Base-by-base conservation (phyloP, 2,888 invertebrate genomes). In the Gibbula magus region DNA sequence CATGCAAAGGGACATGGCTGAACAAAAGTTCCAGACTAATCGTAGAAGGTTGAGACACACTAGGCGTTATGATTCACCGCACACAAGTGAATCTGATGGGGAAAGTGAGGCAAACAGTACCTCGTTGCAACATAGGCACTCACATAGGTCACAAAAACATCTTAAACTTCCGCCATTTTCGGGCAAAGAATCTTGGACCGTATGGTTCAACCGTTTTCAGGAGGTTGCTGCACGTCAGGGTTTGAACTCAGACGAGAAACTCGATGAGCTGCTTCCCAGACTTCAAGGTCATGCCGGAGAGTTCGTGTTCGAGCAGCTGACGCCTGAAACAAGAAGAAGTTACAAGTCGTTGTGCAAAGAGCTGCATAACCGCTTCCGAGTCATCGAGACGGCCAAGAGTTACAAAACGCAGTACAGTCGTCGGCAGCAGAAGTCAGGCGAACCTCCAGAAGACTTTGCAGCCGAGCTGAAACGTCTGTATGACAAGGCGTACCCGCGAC, bases 381-480 rank as follows among this genome's bases (percentile, higher is more conserved):
- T 70, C n/a, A 70, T 70, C 8, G 70, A 70, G 18, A n/a, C 70
- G 32, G 22, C 70, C 8, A 70, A 70, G 35, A 70, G 32, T n/a
- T n/a, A n/a, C n/a, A 32, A n/a, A 10, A n/a, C 20, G 25, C 25
- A 70, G 29, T n/a, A 70, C 29, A 22, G 81, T 80, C 3, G 80
- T 81, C 18, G 81, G 81, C n/a, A 22, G n/a, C 25, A 29, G 13
- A 70, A 70, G 8, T 32, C 29, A 13, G 70, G 70, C 10, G 70
- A 70, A 25, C 10, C 25, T 3, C 13, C 32, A 32, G 70, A 70
- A 18, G 70, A 70, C n/a, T 70, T 32, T 16, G 82, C 82, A 1
- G 80, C 85, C 18, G 82, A 83, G 8, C 75, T 83, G 5, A 82
- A 83, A 25, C 53, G 66, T 0, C 51, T 85, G 8, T 35, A 35